A percentile compares a stretch with the other conserved stretches of the same genome.
Evolutionary conservation across 2,113 vertebrate genomes (phyloP).

Genomic region (Nipponia nippon): DNA sequence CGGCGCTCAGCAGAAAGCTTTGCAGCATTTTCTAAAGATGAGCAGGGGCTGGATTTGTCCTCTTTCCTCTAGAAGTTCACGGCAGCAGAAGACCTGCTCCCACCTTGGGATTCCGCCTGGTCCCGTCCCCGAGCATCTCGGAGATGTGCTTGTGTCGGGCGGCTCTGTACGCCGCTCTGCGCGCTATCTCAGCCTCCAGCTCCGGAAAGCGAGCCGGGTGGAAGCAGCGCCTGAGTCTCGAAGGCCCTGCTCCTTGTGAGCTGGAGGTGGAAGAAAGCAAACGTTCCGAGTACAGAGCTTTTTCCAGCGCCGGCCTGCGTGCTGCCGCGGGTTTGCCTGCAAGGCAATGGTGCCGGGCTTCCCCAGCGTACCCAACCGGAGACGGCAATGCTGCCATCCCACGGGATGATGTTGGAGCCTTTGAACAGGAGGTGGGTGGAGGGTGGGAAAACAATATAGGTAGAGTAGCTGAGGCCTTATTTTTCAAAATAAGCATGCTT

Average conservation of each 20-base stretch:
- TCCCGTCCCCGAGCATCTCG: not conserved
- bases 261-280: not conserved
- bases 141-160: too few relatives aligned
- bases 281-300: not conserved
- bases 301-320: not conserved
- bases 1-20: not conserved
- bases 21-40: not conserved
- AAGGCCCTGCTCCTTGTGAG: too few relatives aligned
- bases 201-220: not conserved
- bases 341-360: fast-evolving
- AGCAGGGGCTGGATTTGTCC: not conserved
- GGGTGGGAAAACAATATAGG: not conserved
- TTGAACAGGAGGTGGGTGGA: not conserved
- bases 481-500: not conserved
- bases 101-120: not conserved
- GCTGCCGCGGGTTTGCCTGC: not conserved
- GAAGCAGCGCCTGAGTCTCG: not conserved
- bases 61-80: not conserved
- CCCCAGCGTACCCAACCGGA: fast-evolving
- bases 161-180: not conserved
- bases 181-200: not conserved
- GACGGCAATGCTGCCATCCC: not conserved
- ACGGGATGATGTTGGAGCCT: not conserved
- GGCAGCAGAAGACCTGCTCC: not conserved
- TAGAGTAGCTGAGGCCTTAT: not conserved